Evolutionary conservation across 1,140 invertebrate genomes (phyloP).

Genomic region (Drosophila subobscura): DNA sequence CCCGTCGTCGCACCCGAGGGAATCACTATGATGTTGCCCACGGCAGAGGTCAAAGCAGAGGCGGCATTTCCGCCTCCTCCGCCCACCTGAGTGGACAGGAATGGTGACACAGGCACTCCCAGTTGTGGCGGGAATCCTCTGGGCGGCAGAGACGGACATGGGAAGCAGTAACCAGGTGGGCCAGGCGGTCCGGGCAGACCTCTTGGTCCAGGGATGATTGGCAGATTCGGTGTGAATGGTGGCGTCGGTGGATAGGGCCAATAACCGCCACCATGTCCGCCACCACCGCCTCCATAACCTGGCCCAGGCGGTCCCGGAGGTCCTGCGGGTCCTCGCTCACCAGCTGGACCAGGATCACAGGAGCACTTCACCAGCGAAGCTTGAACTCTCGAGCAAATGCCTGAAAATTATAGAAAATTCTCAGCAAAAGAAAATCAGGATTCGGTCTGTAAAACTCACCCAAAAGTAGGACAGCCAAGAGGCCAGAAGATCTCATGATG

Average conservation of each 20-base stretch:
- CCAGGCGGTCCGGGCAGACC: conserved; percentile 52
- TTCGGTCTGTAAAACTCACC: conserved; percentile 33
- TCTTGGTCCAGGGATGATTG: conserved; percentile 37
- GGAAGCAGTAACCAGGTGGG: conserved; percentile 54
- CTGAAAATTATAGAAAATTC: conserved; percentile 8
- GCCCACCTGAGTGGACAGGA: conserved; percentile 25
- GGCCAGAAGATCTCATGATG: conserved; percentile 36
- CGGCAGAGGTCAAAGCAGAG: conserved; percentile 30
- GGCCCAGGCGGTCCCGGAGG: conserved; percentile 58
- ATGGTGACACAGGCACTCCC: conserved; percentile 31
- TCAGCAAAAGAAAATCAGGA: not conserved
- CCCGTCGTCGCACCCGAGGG: conserved; percentile 30
- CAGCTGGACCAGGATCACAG: conserved; percentile 60
- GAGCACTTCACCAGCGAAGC: conserved; percentile 61
- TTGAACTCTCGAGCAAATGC: conserved; percentile 19
- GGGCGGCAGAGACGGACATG: conserved; percentile 27
- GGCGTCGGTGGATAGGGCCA: conserved; percentile 38
- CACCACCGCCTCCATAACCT: conserved; percentile 6
- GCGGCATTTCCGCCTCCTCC: conserved; percentile 7
- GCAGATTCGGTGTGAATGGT: conserved; percentile 36
- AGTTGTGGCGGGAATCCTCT: not conserved
- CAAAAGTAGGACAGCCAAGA: conserved; percentile 29
- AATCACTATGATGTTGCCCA: conserved; percentile 67
- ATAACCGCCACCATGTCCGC: not conserved
- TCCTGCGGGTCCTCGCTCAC: conserved; percentile 43